phyloP scores from a whole-genome alignment of 2,797 vertebrate genomes.

The Cyprinella venusta region DNA sequence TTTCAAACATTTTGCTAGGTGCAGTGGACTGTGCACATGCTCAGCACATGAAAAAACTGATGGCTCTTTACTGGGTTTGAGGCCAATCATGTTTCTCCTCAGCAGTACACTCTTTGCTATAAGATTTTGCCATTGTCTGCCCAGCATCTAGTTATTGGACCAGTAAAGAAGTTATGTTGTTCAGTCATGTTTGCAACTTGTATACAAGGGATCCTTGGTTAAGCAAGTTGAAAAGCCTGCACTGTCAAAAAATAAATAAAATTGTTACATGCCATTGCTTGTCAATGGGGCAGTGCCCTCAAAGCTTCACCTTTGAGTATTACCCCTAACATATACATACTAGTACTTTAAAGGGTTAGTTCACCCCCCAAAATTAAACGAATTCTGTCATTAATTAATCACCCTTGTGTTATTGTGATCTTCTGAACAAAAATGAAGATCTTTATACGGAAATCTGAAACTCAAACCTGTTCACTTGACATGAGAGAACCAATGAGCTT shows the following conservation, averaged over 20 bases:
- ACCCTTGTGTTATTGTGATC: not conserved
- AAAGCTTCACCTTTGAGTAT: not conserved
- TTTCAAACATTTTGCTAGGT: not conserved
- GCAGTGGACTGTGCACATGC: not conserved
- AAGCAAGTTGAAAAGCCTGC: not conserved
- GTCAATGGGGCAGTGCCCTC: not conserved
- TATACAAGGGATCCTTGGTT: not conserved
- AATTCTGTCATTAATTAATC: not conserved
- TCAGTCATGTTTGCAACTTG: not conserved
- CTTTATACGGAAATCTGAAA: not conserved
- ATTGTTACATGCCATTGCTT: not conserved
- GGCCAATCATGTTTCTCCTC: not conserved
- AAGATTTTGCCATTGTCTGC: not conserved
- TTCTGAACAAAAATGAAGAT: not conserved
- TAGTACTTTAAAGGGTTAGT: not conserved
- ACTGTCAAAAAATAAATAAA: not conserved
- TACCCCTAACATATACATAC: not conserved
- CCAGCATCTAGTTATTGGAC: not conserved
- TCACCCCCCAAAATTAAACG: not conserved
- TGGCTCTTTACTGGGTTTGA: not conserved
- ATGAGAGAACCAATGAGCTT: too few species aligned
- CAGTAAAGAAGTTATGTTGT: not conserved
- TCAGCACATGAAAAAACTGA: not conserved
- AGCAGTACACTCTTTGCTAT: not conserved
- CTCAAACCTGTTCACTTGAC: too few species aligned